Conservation (phyloP, 2,888 invertebrate genomes). For the Pyralis farinalis region DNA sequence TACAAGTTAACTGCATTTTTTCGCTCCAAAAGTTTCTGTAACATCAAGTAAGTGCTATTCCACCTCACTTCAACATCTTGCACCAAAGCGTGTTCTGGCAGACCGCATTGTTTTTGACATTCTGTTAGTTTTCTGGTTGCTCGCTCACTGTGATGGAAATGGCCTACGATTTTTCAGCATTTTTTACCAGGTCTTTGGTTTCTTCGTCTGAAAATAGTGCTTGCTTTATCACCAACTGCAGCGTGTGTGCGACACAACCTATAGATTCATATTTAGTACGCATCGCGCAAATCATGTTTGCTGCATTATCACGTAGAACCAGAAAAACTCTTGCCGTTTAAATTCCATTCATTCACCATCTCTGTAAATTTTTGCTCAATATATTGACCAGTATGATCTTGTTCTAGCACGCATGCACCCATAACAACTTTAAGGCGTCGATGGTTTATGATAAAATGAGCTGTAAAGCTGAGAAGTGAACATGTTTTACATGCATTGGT, state of each 20-base stretch:
- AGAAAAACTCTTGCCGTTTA: constrained; percentile 2
- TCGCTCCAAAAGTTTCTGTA: constrained; percentile 11
- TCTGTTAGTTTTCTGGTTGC: constrained; percentile 17
- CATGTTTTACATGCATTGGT: constrained; percentile 19
- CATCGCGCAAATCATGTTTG: constrained; percentile 15
- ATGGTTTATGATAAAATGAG: not conserved
- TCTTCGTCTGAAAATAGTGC: constrained; percentile 18
- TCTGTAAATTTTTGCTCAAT: too few species aligned
- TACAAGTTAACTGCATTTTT: constrained; percentile 11
- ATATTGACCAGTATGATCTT: too few species aligned
- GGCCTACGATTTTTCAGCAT: constrained; percentile 19
- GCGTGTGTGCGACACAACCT: constrained; percentile 19
- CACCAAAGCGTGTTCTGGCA: constrained; percentile 19
- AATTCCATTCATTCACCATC: not conserved
- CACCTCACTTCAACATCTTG: constrained; percentile 21
- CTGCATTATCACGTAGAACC: constrained; percentile 15
- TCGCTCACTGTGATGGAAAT: constrained; percentile 19
- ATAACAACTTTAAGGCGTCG: not conserved
- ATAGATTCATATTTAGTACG: constrained; percentile 17
- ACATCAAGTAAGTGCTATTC: constrained; percentile 10
- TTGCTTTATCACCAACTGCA: constrained; percentile 18
- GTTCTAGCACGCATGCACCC: not conserved
- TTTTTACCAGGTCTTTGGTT: constrained; percentile 17
- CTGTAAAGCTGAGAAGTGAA: constrained; percentile 19
- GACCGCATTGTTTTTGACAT: constrained; percentile 20